These are phyloP conservation scores for Typhlichthys subterraneus DNA, from an alignment of 2,797 vertebrate species.

Conservation along the genomic window DNA sequence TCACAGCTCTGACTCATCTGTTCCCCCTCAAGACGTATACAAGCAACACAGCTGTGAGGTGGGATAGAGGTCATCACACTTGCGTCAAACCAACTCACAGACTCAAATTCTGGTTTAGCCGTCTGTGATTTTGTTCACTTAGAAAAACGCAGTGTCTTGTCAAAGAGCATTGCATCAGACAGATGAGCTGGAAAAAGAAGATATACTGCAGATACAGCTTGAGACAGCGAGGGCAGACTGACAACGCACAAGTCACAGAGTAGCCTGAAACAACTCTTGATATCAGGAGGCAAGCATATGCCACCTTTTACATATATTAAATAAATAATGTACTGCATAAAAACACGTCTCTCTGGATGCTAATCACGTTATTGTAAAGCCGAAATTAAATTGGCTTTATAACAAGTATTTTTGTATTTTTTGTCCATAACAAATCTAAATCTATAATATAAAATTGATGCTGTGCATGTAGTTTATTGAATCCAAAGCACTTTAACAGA, in stretches of 20 bases:
- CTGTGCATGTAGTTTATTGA: too few relatives aligned
- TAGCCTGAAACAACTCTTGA: too few relatives aligned
- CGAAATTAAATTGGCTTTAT: not conserved
- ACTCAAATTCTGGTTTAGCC: not conserved
- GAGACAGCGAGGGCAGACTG: not conserved
- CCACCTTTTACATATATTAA: too few relatives aligned
- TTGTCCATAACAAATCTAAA: not conserved
- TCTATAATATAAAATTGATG: too few relatives aligned
- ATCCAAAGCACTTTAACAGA: too few relatives aligned
- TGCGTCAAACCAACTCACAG: constrained; percentile 58
- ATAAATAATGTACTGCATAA: too few relatives aligned
- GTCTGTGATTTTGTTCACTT: too few relatives aligned
- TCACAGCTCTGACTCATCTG: constrained; percentile 57
- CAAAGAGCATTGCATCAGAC: constrained; percentile 7
- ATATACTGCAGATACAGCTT: not conserved
- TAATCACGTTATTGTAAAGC: not conserved
- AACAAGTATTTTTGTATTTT: not conserved
- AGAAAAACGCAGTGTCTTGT: not conserved
- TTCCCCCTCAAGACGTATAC: constrained; percentile 27
- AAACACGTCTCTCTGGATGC: too few relatives aligned
- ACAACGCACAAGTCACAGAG: too few relatives aligned
- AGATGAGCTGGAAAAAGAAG: not conserved
- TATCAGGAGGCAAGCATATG: too few relatives aligned
- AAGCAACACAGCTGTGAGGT: constrained; percentile 47
- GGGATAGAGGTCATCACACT: constrained; percentile 57